Conservation (phyloP, 1,140 invertebrate species). For the Cotesia vestalis region DNA sequence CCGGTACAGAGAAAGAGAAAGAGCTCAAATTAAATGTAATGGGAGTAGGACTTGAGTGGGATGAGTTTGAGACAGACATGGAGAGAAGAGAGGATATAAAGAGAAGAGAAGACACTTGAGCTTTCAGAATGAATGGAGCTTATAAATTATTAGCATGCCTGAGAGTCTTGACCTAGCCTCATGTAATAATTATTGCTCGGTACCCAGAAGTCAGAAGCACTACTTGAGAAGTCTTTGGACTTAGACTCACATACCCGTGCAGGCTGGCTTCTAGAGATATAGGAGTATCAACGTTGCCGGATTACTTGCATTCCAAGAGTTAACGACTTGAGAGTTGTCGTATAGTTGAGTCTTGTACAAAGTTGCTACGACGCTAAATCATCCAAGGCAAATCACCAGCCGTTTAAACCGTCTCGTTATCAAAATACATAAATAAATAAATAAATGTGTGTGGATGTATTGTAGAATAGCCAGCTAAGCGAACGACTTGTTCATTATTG, state of each 20-base stretch:
- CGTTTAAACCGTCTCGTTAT: slow-evolving; percentile 32
- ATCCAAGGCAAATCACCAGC: slow-evolving; percentile 21
- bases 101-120: slow-evolving; percentile 16
- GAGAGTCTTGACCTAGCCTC: slow-evolving; percentile 14
- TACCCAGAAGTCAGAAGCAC: background rate
- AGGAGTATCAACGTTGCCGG: background rate
- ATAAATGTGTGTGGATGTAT: background rate
- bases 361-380: slow-evolving; percentile 26
- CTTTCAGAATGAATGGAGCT: slow-evolving; percentile 45
- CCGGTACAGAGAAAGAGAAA: background rate
- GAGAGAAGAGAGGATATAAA: too few species aligned
- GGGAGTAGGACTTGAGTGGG: slow-evolving; percentile 47
- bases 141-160: slow-evolving; percentile 47
- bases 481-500: background rate
- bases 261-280: background rate
- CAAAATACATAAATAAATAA: slow-evolving; percentile 11
- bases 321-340: background rate
- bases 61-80: too few species aligned
- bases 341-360: background rate
- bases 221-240: background rate
- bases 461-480: background rate
- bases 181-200: slow-evolving; percentile 2
- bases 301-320: slow-evolving; percentile 21
- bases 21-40: background rate
- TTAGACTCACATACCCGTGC: too few species aligned